These are phyloP conservation scores for Eubucco bourcierii DNA, from an alignment of 2,113 vertebrate genomes.

Conservation along the genomic window DNA sequence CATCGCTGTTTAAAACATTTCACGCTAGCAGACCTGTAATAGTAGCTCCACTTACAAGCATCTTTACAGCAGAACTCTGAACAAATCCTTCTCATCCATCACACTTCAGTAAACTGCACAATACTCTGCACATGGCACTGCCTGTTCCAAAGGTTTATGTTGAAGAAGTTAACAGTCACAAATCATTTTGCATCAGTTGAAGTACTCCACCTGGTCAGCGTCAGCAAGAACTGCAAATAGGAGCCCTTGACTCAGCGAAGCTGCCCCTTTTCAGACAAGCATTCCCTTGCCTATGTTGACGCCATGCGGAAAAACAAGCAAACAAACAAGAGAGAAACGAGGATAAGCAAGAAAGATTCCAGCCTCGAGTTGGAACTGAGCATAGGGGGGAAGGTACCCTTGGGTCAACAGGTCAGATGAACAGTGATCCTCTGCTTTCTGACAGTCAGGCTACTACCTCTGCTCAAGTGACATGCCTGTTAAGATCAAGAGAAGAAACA, in stretches of 20 bases:
- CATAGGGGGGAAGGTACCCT: neutral
- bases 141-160: neutral
- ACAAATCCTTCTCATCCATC: neutral
- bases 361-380: neutral
- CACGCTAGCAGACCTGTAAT: neutral
- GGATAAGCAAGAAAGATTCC: neutral
- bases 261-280: neutral
- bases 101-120: neutral
- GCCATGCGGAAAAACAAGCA: neutral
- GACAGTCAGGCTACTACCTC: neutral
- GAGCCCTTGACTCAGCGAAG: neutral
- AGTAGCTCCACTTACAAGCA: neutral
- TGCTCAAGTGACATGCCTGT: neutral
- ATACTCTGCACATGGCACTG: neutral
- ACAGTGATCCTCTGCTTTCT: neutral
- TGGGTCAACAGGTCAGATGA: neutral
- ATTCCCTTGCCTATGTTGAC: neutral
- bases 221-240: neutral
- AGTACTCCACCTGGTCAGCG: neutral
- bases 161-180: neutral
- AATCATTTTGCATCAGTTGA: neutral
- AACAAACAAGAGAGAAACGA: neutral
- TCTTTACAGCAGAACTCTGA: neutral
- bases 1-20: neutral
- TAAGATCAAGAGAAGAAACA: neutral